Base-by-base conservation (phyloP, 2,888 invertebrate genomes). In the Orchesellides sinensis region DNA sequence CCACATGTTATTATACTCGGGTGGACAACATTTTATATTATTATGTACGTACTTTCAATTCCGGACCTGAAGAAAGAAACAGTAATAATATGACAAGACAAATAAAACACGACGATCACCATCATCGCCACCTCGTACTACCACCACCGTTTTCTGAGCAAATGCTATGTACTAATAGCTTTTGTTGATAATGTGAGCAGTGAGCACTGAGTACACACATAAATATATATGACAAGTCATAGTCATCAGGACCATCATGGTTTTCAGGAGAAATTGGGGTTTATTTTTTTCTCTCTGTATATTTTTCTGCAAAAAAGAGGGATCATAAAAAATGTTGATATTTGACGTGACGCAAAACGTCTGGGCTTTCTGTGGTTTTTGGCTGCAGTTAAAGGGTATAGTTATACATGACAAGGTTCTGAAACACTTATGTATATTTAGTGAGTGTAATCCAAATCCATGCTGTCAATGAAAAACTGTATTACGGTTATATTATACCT, bases 301-400 rank as follows among this genome's bases (percentile, higher is more conserved):
- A n/a, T 52, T 66, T 68, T 27, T 68, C 27, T 68, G 27, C 6
- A 19, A 27, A 29, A 65, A 21, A 65, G 49, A 47, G 27, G 47
- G 19, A 78, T 78, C 69, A 78, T 78, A 78, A 78, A 77, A 78
- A 78, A 54, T 78, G 78, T 78, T 78, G 78, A 78, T 78, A 78
- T 78, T 78, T 78, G 78, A 69, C 78, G 69, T 78, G 78, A 78
- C 78, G 78, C 69, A 78, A 78, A 77, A 78, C 78, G 75, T 66
- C 66, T 75, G 77, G 54, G 68, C 68, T 68, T 72, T 75, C 56
- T 75, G 75, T 75, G 75, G 66, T 40, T 75, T 63, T 63, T 65
- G 77, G 68, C 77, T 68, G 29, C 32, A 6, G 63, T 52, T 74
- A 47, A 14, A 47, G n/a, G 4, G 47, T 17, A 70, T 56, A 23